Conservation (phyloP, 2,888 invertebrate species). For the Agriopis marginaria region DNA sequence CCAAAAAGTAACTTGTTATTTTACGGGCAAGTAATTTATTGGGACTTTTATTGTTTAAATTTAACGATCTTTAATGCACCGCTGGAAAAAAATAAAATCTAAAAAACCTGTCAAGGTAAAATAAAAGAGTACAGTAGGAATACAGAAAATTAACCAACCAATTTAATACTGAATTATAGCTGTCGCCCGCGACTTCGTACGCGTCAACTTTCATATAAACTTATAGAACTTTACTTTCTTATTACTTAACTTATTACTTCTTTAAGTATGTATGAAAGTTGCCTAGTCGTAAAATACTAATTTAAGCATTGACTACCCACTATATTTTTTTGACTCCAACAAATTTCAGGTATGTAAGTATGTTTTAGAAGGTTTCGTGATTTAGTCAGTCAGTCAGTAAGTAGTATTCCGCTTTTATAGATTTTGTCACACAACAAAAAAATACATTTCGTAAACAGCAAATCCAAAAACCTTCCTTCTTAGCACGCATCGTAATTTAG, state of each 20-base stretch:
- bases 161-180: not conserved
- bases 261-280: too few species aligned
- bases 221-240: too few species aligned
- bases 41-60: conserved; percentile 75
- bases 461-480: conserved; percentile 27
- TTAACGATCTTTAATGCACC: conserved; percentile 64
- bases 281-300: too few species aligned
- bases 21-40: conserved; percentile 74
- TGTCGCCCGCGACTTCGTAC: too few species aligned
- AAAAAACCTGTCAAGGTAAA: conserved; percentile 5
- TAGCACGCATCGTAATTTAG: conserved; percentile 45
- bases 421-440: not conserved
- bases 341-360: too few species aligned
- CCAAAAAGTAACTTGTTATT: conserved; percentile 74
- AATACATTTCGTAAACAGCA: not conserved
- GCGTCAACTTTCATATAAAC: too few species aligned
- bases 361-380: too few species aligned
- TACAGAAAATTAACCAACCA: not conserved
- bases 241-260: too few species aligned
- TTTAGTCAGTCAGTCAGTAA: too few species aligned
- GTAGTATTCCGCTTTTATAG: too few species aligned
- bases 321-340: too few species aligned
- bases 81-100: conserved; percentile 27
- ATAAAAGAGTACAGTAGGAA: not conserved
- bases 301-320: too few species aligned